These are phyloP conservation scores for Halcyon senegalensis DNA, from an alignment of 2,113 vertebrate genomes.

Conservation along the genomic window DNA sequence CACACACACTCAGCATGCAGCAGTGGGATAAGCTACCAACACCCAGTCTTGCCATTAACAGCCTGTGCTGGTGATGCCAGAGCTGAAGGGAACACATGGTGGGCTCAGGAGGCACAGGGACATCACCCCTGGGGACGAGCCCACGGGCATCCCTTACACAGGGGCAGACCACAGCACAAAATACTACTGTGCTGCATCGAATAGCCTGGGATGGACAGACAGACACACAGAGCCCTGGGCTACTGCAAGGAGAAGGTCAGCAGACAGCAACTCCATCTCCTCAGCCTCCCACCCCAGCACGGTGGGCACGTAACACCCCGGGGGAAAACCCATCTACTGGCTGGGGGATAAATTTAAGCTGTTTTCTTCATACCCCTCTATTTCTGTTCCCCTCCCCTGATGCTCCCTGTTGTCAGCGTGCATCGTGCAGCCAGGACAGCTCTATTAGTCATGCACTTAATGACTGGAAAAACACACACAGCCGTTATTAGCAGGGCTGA, in stretches of 20 bases:
- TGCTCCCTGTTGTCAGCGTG: slow-evolving; percentile 10
- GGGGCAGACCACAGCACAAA: neutral
- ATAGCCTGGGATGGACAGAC: fast-evolving
- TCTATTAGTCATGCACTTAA: neutral
- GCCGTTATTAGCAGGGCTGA: neutral
- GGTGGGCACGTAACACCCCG: fast-evolving
- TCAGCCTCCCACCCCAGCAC: neutral
- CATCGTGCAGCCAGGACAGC: neutral
- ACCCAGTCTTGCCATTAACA: fast-evolving
- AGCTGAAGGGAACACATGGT: fast-evolving
- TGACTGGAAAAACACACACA: neutral
- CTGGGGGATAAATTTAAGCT: neutral
- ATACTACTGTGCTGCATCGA: fast-evolving
- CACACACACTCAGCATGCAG: fast-evolving
- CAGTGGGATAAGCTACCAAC: fast-evolving
- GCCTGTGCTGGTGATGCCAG: neutral
- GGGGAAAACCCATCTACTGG: neutral
- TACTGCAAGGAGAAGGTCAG: fast-evolving
- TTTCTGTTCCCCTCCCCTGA: neutral
- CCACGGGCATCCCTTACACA: fast-evolving
- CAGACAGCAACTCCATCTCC: neutral
- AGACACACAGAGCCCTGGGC: neutral
- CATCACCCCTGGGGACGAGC: fast-evolving
- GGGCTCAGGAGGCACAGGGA: neutral
- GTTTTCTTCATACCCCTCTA: neutral